phyloP scores from a whole-genome alignment of 2,113 vertebrate species.

The Steatornis caripensis region DNA sequence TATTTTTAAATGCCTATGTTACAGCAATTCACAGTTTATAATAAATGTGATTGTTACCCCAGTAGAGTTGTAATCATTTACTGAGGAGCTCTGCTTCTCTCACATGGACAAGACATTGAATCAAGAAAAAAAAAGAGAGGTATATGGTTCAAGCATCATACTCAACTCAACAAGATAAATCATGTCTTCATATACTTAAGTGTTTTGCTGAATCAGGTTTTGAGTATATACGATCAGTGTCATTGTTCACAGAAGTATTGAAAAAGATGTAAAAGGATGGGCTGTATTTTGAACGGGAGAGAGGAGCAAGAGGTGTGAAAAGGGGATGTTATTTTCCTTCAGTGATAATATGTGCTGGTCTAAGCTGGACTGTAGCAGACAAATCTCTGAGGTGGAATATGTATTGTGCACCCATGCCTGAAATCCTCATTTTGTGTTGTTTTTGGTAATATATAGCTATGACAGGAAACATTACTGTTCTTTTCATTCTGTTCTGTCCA shows the following conservation, averaged over 20 bases:
- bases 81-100: neutral
- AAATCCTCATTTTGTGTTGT: constrained; percentile 8
- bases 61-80: neutral
- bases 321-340: neutral
- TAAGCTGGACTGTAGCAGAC: neutral
- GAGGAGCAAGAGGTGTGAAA: neutral
- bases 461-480: neutral
- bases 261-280: neutral
- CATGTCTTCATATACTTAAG: neutral
- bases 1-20: neutral
- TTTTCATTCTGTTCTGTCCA: neutral
- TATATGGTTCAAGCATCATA: neutral
- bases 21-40: neutral
- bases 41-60: neutral
- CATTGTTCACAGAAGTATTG: neutral
- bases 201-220: neutral
- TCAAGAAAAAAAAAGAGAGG: neutral
- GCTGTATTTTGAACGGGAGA: neutral
- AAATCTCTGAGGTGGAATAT: neutral
- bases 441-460: constrained; percentile 2
- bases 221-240: neutral
- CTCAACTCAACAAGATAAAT: neutral
- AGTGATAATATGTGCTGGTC: neutral
- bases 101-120: neutral
- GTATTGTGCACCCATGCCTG: neutral